Base-by-base conservation (phyloP, 2,888 invertebrate species). In the Stramonita haemastoma region DNA sequence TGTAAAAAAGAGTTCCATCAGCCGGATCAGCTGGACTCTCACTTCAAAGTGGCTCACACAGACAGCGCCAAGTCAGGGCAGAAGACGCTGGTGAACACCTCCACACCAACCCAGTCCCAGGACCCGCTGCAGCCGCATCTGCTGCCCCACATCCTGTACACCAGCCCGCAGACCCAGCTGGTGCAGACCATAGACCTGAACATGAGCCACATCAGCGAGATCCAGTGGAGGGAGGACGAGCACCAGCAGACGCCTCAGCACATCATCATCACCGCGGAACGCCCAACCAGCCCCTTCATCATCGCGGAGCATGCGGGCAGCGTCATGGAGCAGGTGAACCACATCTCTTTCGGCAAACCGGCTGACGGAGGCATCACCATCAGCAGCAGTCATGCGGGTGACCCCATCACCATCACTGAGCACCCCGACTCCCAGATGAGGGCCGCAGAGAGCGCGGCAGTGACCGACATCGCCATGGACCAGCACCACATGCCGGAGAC, bases 1-100 rank as follows among this genome's bases (percentile, higher is more conserved):
- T 94, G 94, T 89, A 92, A 92, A 56, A 92, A 93, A 32, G 90
- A 92, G 17, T 94, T 94, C 91, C 93, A 92, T 87, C 90, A 93
- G 15, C 93, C 93, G 87, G 94, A 94, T 84, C 93, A 93, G 86
- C 91, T 94, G 22, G 93, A 92, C 86, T 92, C 93, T 86, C 94
- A 94, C 85, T 87, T 93, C 32, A 88, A 90, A 86, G 66, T 19
- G 8, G 34, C 26, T 32, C 86, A 86, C 26, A 17, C 86, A 32
- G 86, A 86, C 22, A 8, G 17, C 17, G 5, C 15, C 86, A 86
- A 86, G 46, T 36, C 36, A 46, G 46, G 13, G 26, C 22, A 19
- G 11, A 32, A 22, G 32, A 4, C 86, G 1, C 26, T 66, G n/a
- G n/a, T n/a, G 32, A 60, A 34, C n/a, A 22, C 11, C 60, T 46